phyloP scores from a whole-genome alignment of 2,797 vertebrate genomes.

The Periophthalmus magnuspinnatus region DNA sequence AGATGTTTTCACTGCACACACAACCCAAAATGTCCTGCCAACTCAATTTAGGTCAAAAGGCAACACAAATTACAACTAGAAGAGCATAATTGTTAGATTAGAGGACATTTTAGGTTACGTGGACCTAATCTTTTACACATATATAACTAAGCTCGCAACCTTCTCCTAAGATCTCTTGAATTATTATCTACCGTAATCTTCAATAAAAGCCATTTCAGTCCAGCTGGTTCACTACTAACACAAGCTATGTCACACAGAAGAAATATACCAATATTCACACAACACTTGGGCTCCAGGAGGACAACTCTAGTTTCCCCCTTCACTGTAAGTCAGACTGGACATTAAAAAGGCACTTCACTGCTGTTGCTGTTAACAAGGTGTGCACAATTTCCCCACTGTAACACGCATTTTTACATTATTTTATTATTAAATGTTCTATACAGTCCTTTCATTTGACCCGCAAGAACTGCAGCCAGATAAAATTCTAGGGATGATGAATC shows the following conservation, averaged over 20 bases:
- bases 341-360: slow-evolving; percentile 79
- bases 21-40: slow-evolving; percentile 12
- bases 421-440: slow-evolving; percentile 52
- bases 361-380: slow-evolving; percentile 61
- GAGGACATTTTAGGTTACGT: slow-evolving; percentile 19
- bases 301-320: slow-evolving; percentile 25
- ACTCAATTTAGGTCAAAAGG: slow-evolving; percentile 14
- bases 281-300: slow-evolving; percentile 35
- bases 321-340: slow-evolving; percentile 53
- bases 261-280: slow-evolving; percentile 30
- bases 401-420: slow-evolving; percentile 39
- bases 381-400: slow-evolving; percentile 23
- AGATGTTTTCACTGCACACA: slow-evolving; percentile 14
- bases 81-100: slow-evolving; percentile 22
- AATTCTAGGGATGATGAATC: slow-evolving; percentile 26
- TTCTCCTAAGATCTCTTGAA: slow-evolving; percentile 11
- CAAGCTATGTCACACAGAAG: slow-evolving; percentile 29
- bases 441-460: slow-evolving; percentile 44
- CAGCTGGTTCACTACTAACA: slow-evolving; percentile 68
- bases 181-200: slow-evolving; percentile 31
- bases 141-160: slow-evolving; percentile 35
- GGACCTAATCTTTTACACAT: slow-evolving; percentile 21
- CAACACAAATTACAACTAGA: slow-evolving; percentile 15
- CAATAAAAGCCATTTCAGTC: slow-evolving; percentile 70
- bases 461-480: slow-evolving; percentile 3